A percentile compares a stretch with the other conserved stretches of the same genome.
phyloP scores from a whole-genome alignment of 2,797 vertebrate species.

The Alexandromys oeconomus region DNA sequence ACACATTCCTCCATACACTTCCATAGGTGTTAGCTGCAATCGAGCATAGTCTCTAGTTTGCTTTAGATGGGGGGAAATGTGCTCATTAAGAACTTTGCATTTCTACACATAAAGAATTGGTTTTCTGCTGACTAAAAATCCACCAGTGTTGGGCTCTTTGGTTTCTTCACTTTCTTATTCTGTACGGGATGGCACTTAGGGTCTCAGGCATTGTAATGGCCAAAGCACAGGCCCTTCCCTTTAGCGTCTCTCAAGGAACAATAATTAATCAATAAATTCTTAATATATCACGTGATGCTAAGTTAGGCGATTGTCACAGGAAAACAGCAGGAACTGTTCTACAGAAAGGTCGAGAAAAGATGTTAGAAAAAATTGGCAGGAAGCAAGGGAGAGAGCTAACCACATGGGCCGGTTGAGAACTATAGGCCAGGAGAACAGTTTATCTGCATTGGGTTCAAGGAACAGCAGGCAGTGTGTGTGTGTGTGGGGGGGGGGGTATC shows the following conservation, averaged over 20 bases:
- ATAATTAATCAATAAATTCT: neutral
- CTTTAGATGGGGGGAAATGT: neutral
- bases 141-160: neutral
- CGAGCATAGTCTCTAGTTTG: neutral
- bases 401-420: neutral
- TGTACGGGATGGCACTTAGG: neutral
- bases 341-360: neutral
- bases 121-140: neutral
- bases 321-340: neutral
- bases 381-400: neutral
- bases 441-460: rapidly evolving
- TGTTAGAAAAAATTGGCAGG: neutral
- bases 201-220: neutral
- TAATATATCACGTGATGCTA: neutral
- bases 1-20: neutral
- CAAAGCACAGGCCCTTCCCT: neutral
- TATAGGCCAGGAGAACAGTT: neutral
- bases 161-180: neutral
- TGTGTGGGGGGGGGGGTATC: rapidly evolving
- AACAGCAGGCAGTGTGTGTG: neutral
- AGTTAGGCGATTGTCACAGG: neutral
- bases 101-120: neutral
- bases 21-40: neutral
- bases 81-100: neutral
- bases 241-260: neutral